Evolutionary conservation across 2,797 vertebrate genomes (phyloP).

Genomic region (Amblyopsis hoosieri): DNA sequence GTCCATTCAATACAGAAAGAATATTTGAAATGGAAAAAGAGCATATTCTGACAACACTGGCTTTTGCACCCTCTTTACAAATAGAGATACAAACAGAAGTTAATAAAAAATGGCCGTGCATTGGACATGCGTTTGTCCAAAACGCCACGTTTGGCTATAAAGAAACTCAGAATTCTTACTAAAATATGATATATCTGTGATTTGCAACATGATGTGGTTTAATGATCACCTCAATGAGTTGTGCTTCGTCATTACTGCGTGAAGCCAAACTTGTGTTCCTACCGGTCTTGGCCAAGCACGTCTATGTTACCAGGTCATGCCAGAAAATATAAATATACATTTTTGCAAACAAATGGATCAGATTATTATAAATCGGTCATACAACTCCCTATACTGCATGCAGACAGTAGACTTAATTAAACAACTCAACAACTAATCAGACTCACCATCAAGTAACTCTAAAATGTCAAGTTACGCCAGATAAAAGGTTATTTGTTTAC

Average conservation of each 20-base stretch:
- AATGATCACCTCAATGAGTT: constrained; percentile 20
- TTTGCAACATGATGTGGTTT: no score
- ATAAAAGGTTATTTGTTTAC: constrained; percentile 64
- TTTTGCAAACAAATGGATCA: constrained; percentile 20
- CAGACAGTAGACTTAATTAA: background rate
- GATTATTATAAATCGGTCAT: constrained; percentile 19
- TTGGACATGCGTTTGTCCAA: constrained; percentile 14
- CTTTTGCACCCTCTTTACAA: no score
- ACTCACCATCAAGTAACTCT: constrained; percentile 14
- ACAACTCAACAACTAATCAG: constrained; percentile 3
- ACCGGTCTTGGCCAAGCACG: constrained; percentile 46
- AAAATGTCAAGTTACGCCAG: constrained; percentile 28
- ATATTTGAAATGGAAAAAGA: no score
- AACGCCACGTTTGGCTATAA: constrained; percentile 12
- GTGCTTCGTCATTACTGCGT: constrained; percentile 59
- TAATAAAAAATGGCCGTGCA: constrained; percentile 2
- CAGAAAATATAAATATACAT: constrained; percentile 48
- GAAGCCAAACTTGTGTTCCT: constrained; percentile 44
- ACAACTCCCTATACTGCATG: constrained; percentile 13
- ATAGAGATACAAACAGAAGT: background rate
- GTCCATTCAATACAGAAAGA: background rate
- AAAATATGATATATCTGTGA: no score
- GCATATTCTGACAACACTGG: no score
- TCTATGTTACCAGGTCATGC: constrained; percentile 31
- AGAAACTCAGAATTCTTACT: background rate